phyloP scores from a whole-genome alignment of 2,888 invertebrate species.

The Listrodromus nycthemerus region DNA sequence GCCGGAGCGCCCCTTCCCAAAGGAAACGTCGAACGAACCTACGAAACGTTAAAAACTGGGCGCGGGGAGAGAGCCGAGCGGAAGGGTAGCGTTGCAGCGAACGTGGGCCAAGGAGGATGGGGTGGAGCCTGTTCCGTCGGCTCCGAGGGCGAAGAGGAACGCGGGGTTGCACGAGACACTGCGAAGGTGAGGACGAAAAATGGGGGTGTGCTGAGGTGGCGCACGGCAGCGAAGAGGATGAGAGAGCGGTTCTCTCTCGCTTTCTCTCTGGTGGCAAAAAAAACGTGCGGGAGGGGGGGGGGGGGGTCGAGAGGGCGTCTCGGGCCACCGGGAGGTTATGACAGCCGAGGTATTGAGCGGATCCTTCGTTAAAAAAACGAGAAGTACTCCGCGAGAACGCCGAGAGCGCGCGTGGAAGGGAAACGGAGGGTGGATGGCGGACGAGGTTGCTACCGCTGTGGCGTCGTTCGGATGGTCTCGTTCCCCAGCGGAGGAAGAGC shows the following conservation, averaged over 20 bases:
- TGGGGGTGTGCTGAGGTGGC: slow-evolving; percentile 35
- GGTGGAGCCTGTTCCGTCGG: slow-evolving; percentile 13
- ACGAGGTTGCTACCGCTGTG: slow-evolving; percentile 48
- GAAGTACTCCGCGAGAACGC: slow-evolving; percentile 78
- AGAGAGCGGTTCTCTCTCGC: background rate
- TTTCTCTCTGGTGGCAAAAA: slow-evolving; percentile 56
- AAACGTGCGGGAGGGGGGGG: slow-evolving; percentile 66
- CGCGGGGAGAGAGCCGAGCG: slow-evolving; percentile 76
- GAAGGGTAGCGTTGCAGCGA: slow-evolving; percentile 41
- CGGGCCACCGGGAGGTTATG: slow-evolving; percentile 81
- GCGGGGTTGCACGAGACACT: background rate
- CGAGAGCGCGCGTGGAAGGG: slow-evolving; percentile 55
- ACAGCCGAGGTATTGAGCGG: slow-evolving; percentile 84
- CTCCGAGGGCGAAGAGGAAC: slow-evolving; percentile 21
- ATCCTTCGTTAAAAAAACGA: slow-evolving; percentile 84
- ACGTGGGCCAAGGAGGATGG: slow-evolving; percentile 40
- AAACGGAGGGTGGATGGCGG: slow-evolving; percentile 59
- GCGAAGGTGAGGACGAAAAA: slow-evolving; percentile 47
- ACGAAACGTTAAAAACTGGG: slow-evolving; percentile 82
- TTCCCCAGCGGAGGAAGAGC: slow-evolving; percentile 8
- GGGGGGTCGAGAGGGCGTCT: slow-evolving; percentile 63
- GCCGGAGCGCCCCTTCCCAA: slow-evolving; percentile 63
- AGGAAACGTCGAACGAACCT: slow-evolving; percentile 83
- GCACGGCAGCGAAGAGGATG: slow-evolving; percentile 43
- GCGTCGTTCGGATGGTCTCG: slow-evolving; percentile 28